Evolutionary conservation across 2,113 vertebrate genomes (phyloP).

Genomic region (Garra rufa): DNA sequence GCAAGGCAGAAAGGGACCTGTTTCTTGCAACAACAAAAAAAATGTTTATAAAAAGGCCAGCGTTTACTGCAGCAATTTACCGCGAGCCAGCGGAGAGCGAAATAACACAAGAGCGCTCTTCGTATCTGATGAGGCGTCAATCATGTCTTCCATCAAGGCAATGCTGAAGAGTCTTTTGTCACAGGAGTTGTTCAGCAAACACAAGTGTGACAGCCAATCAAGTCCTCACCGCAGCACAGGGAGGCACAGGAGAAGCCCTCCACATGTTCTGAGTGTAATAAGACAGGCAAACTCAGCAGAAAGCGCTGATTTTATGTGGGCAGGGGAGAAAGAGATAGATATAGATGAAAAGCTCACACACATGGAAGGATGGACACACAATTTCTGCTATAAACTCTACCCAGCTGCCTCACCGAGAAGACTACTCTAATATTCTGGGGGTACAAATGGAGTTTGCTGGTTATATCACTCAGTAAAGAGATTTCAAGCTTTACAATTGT

Average conservation of each 20-base stretch:
- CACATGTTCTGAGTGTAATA: constrained; percentile 5
- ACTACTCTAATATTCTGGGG: background rate
- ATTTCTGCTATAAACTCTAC: background rate
- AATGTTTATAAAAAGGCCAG: background rate
- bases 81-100: background rate
- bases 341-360: constrained; percentile 3
- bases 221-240: constrained; percentile 10
- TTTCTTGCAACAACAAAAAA: background rate
- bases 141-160: constrained; percentile 13
- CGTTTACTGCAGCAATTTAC: constrained; percentile 21
- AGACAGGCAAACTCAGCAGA: background rate
- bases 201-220: constrained; percentile 40
- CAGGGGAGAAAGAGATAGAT: background rate
- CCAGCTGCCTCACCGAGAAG: background rate
- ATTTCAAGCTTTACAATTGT: background rate
- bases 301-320: background rate
- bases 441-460: background rate
- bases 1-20: background rate
- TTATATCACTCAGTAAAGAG: background rate
- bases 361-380: background rate
- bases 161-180: constrained; percentile 34
- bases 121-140: constrained; percentile 26
- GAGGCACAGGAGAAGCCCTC: constrained; percentile 20
- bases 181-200: constrained; percentile 34
- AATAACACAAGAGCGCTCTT: background rate